Evolutionary conservation across 2,113 vertebrate species (phyloP), one percentile per base, ranked within the genome.

Genomic region (Todiramphus saurophagus): DNA sequence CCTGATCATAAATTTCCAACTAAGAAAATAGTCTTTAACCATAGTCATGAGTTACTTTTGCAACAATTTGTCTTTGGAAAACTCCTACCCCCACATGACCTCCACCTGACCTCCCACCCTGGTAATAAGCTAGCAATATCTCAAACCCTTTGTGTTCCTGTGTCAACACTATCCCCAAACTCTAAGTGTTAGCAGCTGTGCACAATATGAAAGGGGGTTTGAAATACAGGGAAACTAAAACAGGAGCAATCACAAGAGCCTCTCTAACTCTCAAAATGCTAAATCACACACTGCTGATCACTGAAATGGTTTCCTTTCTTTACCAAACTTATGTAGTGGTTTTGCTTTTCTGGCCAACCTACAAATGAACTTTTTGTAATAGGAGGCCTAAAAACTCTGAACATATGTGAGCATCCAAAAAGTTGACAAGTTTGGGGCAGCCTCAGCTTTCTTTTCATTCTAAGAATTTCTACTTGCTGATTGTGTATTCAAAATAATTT

Each of bases 141-240:
- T 96, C 94, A 96, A 84, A 3, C 89, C 87, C 64, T 95, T 89
- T 91, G 93, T 97, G 89, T 91, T 96, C 89, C 89, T 94, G 80
- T 95, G 89, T 97, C 96, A 97, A 95, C 95, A 91, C 91, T n/a
- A 96, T 60, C 89, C 94, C 94, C 93, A 92, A 94, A 95, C 80
- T 87, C 66, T 95, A 95, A 97, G 64, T 92, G 94, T 31, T 94
- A 89, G 95, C 96, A 97, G 96, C 96, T 97, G 96, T 96, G 91
- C 93, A 84, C 96, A 92, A 92, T 95, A 94, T 95, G 93, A 89
- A 92, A 86, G 64, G 68, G 62, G 23, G 81, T 58, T 48, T 89
- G 80, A 93, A 92, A 84, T 17, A 19, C 50, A 78, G 55, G 60
- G 44, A 80, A 77, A 76, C 80, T 75, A 75, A 68, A 91, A 30